These are phyloP conservation scores for Rhagonycha lutea DNA, from an alignment of 2,888 invertebrate genomes.

Conservation along the genomic window DNA sequence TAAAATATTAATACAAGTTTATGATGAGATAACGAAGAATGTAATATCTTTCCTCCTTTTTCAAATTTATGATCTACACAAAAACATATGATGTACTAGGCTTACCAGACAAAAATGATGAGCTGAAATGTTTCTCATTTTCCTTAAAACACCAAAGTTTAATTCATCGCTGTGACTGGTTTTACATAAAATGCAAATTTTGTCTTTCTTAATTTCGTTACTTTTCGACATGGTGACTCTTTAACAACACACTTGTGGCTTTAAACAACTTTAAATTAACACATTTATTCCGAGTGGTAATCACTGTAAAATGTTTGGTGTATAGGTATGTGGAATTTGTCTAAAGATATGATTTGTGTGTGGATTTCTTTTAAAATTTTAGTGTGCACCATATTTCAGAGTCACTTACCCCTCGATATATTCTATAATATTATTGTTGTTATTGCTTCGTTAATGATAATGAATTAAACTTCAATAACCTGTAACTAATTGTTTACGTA, in stretches of 20 bases:
- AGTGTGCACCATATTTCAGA: too few relatives aligned
- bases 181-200: conserved; percentile 61
- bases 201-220: conserved; percentile 35
- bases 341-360: too few relatives aligned
- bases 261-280: not conserved
- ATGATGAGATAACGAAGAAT: not conserved
- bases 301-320: too few relatives aligned
- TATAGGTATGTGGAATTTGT: too few relatives aligned
- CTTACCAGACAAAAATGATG: conserved; percentile 80
- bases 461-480: not conserved
- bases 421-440: not conserved
- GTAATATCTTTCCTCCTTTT: too few relatives aligned
- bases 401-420: too few relatives aligned
- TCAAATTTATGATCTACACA: not conserved
- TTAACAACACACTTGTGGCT: not conserved
- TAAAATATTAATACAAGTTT: too few relatives aligned
- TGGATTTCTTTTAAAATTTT: too few relatives aligned
- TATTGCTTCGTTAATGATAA: not conserved
- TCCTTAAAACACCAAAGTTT: conserved; percentile 61
- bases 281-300: not conserved
- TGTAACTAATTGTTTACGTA: not conserved
- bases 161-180: conserved; percentile 59
- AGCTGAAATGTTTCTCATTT: conserved; percentile 61
- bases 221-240: not conserved
- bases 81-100: conserved; percentile 21